Evolutionary conservation across 2,113 vertebrate species (phyloP).

Genomic region (Emydura subglobosa): DNA sequence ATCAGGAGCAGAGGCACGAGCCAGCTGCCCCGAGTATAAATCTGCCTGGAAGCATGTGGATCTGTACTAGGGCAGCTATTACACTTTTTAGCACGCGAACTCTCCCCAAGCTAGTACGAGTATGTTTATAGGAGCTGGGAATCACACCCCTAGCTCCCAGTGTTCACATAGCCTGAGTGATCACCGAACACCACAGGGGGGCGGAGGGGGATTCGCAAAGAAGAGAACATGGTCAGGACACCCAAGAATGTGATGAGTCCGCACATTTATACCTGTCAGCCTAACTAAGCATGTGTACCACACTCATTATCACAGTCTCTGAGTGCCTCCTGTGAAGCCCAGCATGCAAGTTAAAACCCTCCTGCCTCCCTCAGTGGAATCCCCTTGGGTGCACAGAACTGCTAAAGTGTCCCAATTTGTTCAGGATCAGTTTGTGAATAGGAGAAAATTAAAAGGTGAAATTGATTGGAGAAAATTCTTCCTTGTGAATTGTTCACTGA

Average conservation of each 20-base stretch:
- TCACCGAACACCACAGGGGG: not conserved
- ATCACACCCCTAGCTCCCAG: not conserved
- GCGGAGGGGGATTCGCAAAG: not conserved
- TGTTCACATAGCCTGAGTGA: not conserved
- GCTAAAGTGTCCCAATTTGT: not conserved
- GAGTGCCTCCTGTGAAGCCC: not conserved
- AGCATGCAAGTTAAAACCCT: slow-evolving; percentile 9
- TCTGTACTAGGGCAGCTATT: not conserved
- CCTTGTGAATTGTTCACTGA: not conserved
- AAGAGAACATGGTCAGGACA: not conserved
- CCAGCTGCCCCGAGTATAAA: not conserved
- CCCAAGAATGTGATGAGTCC: not conserved
- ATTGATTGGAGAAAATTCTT: not conserved
- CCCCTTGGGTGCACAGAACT: fast-evolving
- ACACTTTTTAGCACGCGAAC: not conserved
- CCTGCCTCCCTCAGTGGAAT: not conserved
- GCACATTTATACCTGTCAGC: not conserved
- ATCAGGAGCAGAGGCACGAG: not conserved
- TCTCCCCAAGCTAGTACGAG: not conserved
- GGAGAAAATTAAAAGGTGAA: not conserved
- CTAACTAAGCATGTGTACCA: fast-evolving
- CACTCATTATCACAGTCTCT: not conserved
- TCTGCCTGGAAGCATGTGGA: not conserved
- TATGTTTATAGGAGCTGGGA: not conserved
- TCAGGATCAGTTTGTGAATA: not conserved